Evolutionary conservation across 1,140 invertebrate species (phyloP), one percentile per base, ranked within the genome.

Genomic region (Procambarus clarkii): DNA sequence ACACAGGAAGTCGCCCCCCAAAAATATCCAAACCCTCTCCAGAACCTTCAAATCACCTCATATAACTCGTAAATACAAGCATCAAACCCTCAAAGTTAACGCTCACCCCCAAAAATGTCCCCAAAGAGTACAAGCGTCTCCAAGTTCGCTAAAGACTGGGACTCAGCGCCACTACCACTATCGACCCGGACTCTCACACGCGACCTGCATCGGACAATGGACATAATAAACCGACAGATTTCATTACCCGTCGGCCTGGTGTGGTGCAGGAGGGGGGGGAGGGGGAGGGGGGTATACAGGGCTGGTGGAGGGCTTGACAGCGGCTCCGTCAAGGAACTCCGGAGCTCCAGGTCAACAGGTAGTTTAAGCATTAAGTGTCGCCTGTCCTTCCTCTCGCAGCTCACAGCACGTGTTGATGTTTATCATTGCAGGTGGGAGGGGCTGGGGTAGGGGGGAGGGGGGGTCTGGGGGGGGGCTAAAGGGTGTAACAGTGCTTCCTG

Each of bases 211-310:
- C 60, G 50, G n/a, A 89, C 87, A 89, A 89, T 89, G 64, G 87
- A 76, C 87, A 89, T 89, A 89, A 89, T 89, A 89, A 89, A 89
- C 79, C 80, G 46, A 80, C 79, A 89, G 87, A 89, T 89, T 89
- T 89, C 87, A 89, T 89, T 89, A 89, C 87, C 87, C 79, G 18
- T 18, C 3, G 24, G 82, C 44, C 78, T 64, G 60, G 13, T 74
- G 69, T 74, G 69, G 60, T 64, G 60, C 60, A 11, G 4, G 60
- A n/a, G 69, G 69, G n/a, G 69, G n/a, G n/a, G n/a, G n/a, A n/a
- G n/a, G n/a, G n/a, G n/a, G n/a, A n/a, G n/a, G n/a, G n/a, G n/a
- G n/a, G n/a, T n/a, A n/a, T n/a, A n/a, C n/a, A n/a, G n/a, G n/a
- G n/a, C n/a, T n/a, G n/a, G n/a, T n/a, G n/a, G n/a, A 21, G 69